A percentile compares a stretch with the other conserved stretches of the same genome.
Evolutionary conservation across 2,797 vertebrate genomes (phyloP).

Genomic region (Sternotherus odoratus): DNA sequence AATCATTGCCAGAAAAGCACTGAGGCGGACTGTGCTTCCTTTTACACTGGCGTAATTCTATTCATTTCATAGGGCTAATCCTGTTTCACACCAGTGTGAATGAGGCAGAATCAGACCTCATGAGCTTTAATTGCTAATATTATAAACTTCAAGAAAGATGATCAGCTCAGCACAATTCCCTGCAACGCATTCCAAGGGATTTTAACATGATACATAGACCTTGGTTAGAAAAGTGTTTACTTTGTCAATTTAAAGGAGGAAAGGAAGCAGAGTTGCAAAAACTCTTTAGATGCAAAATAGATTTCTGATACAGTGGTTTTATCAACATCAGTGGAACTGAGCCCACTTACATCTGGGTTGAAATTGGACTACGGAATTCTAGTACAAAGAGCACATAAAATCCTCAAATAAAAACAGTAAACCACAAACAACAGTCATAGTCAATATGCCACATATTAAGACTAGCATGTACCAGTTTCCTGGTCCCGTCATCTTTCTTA

Average conservation of each 20-base stretch:
- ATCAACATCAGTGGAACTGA: neutral
- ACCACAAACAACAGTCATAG: neutral
- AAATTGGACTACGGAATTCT: neutral
- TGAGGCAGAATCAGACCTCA: neutral
- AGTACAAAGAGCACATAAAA: neutral
- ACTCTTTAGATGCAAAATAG: neutral
- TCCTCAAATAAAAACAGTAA: rapidly evolving
- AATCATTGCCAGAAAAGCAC: slow-evolving; percentile 31
- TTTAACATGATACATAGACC: neutral
- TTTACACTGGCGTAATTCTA: neutral
- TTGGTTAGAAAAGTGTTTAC: rapidly evolving
- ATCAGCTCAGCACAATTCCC: neutral
- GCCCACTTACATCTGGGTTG: neutral
- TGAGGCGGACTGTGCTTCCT: neutral
- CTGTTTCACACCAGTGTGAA: neutral
- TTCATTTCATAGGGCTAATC: neutral
- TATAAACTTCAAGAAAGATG: neutral
- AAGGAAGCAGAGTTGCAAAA: neutral
- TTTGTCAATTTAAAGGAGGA: neutral
- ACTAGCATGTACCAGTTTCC: neutral
- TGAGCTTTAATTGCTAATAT: neutral
- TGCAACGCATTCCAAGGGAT: neutral
- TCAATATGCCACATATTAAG: neutral
- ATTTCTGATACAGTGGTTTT: neutral
- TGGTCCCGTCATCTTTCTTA: neutral